Evolutionary conservation across 2,888 invertebrate genomes (phyloP).

Genomic region (Archips crataeganus): DNA sequence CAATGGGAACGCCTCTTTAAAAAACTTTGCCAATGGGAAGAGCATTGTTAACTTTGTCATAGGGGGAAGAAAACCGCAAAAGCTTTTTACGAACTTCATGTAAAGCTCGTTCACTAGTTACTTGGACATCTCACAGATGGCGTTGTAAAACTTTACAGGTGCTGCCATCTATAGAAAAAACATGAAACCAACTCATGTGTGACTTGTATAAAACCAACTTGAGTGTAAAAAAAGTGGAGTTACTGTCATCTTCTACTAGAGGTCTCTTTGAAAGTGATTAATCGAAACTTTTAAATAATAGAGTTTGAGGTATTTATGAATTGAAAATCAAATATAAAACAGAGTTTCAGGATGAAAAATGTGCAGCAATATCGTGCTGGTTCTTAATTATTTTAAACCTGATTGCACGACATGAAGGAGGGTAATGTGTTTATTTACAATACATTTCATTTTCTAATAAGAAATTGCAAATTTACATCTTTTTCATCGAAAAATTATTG

Average conservation of each 20-base stretch:
- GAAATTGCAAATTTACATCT: no score
- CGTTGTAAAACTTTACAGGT: conserved; percentile 44
- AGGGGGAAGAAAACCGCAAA: conserved; percentile 51
- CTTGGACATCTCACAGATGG: conserved; percentile 57
- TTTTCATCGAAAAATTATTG: no score
- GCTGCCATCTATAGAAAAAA: conserved; percentile 55
- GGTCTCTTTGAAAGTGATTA: conserved; percentile 7
- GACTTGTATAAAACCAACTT: neutral
- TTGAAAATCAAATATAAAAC: no score
- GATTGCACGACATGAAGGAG: no score
- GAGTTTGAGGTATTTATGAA: no score
- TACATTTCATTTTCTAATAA: no score
- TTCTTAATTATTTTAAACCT: no score
- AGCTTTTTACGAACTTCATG: conserved; percentile 43
- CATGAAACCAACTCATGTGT: neutral
- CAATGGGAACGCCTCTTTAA: conserved; percentile 61
- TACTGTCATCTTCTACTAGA: conserved; percentile 5
- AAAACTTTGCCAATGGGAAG: conserved; percentile 46
- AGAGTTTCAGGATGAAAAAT: no score
- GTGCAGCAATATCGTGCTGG: no score
- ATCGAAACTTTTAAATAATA: no score
- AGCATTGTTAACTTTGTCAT: conserved; percentile 23
- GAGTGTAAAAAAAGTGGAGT: neutral
- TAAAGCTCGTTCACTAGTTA: conserved; percentile 48
- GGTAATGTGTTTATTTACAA: no score